Percentiles rank a stretch among this genome's conserved stretches.
Conservation (phyloP, 2,113 vertebrate genomes). For the Callaeas wilsoni region DNA sequence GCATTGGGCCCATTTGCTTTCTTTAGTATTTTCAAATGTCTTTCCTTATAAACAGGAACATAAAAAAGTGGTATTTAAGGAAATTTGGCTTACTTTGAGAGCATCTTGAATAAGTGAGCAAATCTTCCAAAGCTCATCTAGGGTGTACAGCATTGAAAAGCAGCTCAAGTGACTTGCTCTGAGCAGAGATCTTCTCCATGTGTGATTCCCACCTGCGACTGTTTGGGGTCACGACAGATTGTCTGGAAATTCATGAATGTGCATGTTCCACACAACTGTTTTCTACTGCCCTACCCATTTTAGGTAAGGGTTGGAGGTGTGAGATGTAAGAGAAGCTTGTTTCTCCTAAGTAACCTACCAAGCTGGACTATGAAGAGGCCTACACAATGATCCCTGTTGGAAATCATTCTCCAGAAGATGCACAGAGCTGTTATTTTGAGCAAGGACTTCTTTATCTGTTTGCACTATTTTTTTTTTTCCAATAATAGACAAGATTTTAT, state of each 20-base stretch:
- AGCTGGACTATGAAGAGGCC: neutral
- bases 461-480: neutral
- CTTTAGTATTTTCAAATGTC: neutral
- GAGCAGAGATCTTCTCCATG: neutral
- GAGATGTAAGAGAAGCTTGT: neutral
- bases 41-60: accelerated
- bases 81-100: neutral
- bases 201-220: accelerated
- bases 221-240: neutral
- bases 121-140: neutral
- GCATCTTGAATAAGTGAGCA: neutral
- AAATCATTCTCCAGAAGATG: neutral
- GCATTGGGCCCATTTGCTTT: neutral
- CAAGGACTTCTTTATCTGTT: neutral
- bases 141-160: neutral
- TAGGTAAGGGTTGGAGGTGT: neutral
- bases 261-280: neutral
- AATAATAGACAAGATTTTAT: neutral
- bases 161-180: neutral
- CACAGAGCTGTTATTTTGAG: neutral
- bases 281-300: neutral
- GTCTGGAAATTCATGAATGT: neutral
- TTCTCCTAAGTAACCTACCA: accelerated
- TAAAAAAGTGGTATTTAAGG: neutral
- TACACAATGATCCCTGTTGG: neutral